Evolutionary conservation across 1,140 invertebrate species (phyloP).

Genomic region (Drosophila mojavensis): DNA sequence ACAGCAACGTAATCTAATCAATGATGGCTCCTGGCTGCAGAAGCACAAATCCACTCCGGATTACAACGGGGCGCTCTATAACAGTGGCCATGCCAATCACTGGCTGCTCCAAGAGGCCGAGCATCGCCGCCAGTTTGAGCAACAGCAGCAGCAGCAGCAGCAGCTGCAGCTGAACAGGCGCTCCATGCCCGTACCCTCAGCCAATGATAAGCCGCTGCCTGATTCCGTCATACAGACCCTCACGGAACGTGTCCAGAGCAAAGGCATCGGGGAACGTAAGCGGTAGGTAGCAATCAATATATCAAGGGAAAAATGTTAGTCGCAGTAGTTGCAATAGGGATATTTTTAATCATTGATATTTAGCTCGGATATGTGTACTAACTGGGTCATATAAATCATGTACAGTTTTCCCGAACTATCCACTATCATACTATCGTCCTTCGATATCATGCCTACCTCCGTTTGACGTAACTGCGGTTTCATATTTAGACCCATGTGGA

Average conservation of each 20-base stretch:
- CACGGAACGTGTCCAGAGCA: conserved; percentile 89
- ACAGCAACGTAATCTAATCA: conserved; percentile 47
- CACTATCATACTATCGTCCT: no score
- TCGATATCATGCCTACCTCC: no score
- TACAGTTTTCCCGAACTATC: no score
- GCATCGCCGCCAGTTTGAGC: conserved; percentile 88
- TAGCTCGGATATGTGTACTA: no score
- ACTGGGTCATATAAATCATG: no score
- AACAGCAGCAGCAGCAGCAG: conserved; percentile 85
- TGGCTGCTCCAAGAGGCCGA: conserved; percentile 97
- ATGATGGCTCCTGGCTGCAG: conserved; percentile 85
- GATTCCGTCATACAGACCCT: conserved; percentile 90
- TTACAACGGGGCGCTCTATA: conserved; percentile 72
- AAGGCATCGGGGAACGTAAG: conserved; percentile 85
- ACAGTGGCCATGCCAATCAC: conserved; percentile 91
- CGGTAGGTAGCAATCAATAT: conserved; percentile 57
- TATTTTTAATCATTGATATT: no score
- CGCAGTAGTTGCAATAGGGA: no score
- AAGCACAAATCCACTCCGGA: conserved; percentile 88
- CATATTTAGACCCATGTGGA: no score
- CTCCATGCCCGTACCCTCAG: conserved; percentile 51
- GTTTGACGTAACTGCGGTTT: no score
- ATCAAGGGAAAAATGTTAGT: no score
- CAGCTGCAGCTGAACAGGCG: conserved; percentile 49
- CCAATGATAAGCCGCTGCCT: conserved; percentile 86